phyloP scores from a whole-genome alignment of 2,113 vertebrate species.

The Microcebus murinus region DNA sequence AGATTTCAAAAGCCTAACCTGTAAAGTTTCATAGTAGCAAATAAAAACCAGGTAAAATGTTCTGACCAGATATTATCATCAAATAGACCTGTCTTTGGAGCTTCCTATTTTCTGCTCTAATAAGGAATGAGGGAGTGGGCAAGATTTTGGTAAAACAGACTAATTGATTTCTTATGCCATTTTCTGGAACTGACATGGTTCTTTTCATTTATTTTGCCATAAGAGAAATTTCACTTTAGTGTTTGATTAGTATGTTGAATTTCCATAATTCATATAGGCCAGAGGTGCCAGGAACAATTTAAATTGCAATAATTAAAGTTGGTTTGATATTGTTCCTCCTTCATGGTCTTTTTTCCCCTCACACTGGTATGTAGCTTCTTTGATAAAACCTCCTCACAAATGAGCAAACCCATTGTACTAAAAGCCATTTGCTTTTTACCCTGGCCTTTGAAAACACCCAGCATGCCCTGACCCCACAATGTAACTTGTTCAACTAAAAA shows the following conservation, averaged over 20 bases:
- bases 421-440: background rate
- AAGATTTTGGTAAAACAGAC: background rate
- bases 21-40: constrained; percentile 24
- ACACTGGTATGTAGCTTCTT: background rate
- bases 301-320: background rate
- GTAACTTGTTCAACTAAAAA: constrained; percentile 12
- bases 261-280: background rate
- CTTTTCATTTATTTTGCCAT: constrained; percentile 21
- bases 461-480: background rate
- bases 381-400: background rate
- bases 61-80: constrained; percentile 31
- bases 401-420: background rate
- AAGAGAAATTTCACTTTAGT: constrained; percentile 8
- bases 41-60: background rate
- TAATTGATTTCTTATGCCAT: background rate
- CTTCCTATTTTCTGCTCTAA: constrained; percentile 3
- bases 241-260: constrained; percentile 14
- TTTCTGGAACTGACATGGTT: constrained; percentile 27
- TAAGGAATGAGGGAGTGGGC: background rate
- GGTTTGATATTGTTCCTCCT: background rate
- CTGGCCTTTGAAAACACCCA: constrained; percentile 40
- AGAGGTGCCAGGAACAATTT: background rate
- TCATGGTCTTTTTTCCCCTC: background rate
- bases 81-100: background rate
- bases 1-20: constrained; percentile 46